phyloP scores from a whole-genome alignment of 2,113 vertebrate genomes.

The Tursiops truncatus region DNA sequence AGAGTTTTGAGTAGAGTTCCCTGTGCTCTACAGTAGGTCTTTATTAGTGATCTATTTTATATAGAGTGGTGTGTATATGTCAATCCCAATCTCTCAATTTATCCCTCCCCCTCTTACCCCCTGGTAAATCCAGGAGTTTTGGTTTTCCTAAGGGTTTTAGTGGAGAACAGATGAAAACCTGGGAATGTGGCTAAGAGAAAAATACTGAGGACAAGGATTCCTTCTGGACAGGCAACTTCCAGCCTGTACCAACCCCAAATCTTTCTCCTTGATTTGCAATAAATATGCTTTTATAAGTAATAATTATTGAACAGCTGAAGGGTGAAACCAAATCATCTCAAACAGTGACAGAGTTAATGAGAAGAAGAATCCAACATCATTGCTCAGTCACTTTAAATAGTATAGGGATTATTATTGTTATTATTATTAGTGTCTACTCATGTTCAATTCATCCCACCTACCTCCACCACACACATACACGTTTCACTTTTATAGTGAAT shows the following conservation, averaged over 20 bases:
- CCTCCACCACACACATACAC: neutral
- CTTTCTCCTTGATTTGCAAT: neutral
- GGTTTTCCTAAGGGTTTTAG: constrained; percentile 12
- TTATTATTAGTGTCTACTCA: constrained; percentile 51
- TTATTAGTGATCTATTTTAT: neutral
- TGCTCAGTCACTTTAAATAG: constrained; percentile 32
- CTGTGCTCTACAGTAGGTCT: neutral
- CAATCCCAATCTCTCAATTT: neutral
- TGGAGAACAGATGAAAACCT: constrained; percentile 20
- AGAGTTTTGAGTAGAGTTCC: neutral
- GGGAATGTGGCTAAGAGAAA: neutral
- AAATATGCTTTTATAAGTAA: neutral
- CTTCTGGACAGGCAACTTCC: neutral
- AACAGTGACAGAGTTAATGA: constrained; percentile 48
- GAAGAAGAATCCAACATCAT: neutral
- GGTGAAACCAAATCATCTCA: neutral
- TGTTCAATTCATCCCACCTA: neutral
- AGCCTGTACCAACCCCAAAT: neutral
- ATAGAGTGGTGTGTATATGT: neutral
- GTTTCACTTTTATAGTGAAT: constrained; percentile 71
- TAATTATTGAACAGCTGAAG: neutral
- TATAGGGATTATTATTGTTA: constrained; percentile 8
- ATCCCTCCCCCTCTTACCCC: neutral
- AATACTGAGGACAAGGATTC: neutral
- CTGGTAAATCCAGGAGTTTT: neutral